Evolutionary conservation across 2,888 invertebrate species (phyloP), one percentile per base, ranked within the genome.

Genomic region (Limnephilus rhombicus): DNA sequence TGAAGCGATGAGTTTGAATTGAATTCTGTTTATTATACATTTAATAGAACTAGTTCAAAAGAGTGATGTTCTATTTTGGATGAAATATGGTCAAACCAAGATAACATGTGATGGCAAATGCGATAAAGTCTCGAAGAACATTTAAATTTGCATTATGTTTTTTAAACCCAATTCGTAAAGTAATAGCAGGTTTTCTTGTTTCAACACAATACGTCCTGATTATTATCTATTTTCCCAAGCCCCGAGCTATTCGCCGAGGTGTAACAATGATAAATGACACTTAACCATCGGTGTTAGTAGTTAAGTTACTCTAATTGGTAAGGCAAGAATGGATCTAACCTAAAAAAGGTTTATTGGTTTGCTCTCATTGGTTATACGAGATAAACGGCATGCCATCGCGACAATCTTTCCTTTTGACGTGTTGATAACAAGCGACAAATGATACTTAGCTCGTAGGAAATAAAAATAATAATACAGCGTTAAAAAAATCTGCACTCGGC

Each of bases 361-460:
- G 86, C 31, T 86, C 86, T 49, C 45, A 86, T 37, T n/a, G 86
- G 86, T 86, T 85, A 53, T 13, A 86, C n/a, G 53, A 86, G 37
- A 86, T 45, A 86, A 85, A 85, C 85, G 29, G 11, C 41, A 49
- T n/a, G 18, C 11, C n/a, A n/a, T 86, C 53, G 86, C 86, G 45
- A 86, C 86, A 49, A 29, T 86, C 37, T 86, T 86, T 53, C 86
- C 49, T 86, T 86, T 86, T 31, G 86, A 86, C 86, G 45, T 49
- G 45, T 86, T 86, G 86, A 86, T 53, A 86, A 86, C 53, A 49
- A 31, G 45, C 24, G n/a, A 49, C 53, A 86, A 41, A 85, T 18
- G 7, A 41, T n/a, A 68, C 24, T 24, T 68, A n/a, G 24, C n/a
- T 68, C 9, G 0, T 68, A 68, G 68, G 24, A 9, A 68, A n/a